Evolutionary conservation across 92 coral and sea anemone species (phyloP), one percentile per base, ranked within the genome.

Genomic region (Anthopleura xanthogrammica): DNA sequence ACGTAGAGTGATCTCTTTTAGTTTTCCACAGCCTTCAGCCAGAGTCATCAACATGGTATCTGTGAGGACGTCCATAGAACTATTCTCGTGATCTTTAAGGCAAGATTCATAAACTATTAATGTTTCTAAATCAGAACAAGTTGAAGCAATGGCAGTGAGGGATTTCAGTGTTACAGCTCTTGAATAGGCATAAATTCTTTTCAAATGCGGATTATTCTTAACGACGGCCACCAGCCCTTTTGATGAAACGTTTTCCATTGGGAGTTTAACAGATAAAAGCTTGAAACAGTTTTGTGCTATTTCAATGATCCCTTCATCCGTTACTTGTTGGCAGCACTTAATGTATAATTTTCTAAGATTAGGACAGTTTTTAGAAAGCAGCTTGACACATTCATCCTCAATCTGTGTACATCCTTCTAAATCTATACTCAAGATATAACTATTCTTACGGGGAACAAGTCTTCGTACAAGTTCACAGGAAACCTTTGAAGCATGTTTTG

Each of bases 131-230:
- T 87, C 87, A 20, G 90, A 84, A 46, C 98, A 94, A 52, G 82
- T 86, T 74, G 89, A 60, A 57, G 92, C 85, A 43, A 97, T 85
- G 14, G 83, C 78, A 22, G 77, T 68, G 68, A 93, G 83, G 22
- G 99, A 90, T 42, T 90, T 93, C 68, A 86, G 87, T n/a, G 99
- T 97, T 8, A 95, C 95, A 11, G 98, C 98, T 68, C 90, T 90
- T 72, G 98, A 94, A 87, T 90, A 92, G n/a, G 97, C 92, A 71
- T 84, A 95, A 60, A 97, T 65, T 60, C 93, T 79, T 80, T 77
- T 83, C 52, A 97, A 77, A 41, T 85, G 66, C 7, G 93, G 92
- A 77, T 97, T 97, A 77, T 85, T 92, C 81, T 90, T 79, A 65
- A 97, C 92, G 80, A 97, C 86, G 77, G 87, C 88, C 76, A 88